These are phyloP conservation scores for Lutraria lutraria DNA, from an alignment of 2,888 invertebrate species.

Conservation along the genomic window DNA sequence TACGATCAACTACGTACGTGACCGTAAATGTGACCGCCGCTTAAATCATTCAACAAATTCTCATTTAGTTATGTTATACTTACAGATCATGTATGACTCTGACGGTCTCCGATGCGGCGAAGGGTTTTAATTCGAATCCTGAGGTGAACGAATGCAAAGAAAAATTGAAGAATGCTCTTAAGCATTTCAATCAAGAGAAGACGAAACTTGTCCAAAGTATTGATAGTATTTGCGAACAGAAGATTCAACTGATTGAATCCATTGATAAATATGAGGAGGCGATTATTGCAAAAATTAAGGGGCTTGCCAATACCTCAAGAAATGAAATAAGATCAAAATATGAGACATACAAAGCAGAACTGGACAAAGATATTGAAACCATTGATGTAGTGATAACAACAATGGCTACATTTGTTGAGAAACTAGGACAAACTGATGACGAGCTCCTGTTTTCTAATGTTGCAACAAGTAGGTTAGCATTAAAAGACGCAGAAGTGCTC, in stretches of 20 bases:
- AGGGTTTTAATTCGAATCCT: conserved; percentile 17
- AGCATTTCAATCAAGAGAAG: conserved; percentile 21
- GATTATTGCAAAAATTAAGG: conserved; percentile 21
- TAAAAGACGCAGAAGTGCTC: conserved; percentile 23
- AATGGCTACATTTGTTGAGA: not conserved
- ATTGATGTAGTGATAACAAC: conserved; percentile 14
- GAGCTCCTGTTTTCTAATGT: conserved; percentile 17
- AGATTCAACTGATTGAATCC: conserved; percentile 24
- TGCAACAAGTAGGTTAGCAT: conserved; percentile 10
- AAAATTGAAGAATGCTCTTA: not conserved
- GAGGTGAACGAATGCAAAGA: conserved; percentile 10
- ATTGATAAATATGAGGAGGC: conserved; percentile 32
- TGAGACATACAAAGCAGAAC: too few relatives aligned
- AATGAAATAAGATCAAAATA: too few relatives aligned
- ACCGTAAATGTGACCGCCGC: too few relatives aligned
- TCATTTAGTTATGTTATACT: too few relatives aligned
- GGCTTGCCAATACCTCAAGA: conserved; percentile 22
- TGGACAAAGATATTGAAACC: too few relatives aligned
- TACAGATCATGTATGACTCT: conserved; percentile 1
- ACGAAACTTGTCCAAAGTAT: not conserved
- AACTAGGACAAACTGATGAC: conserved; percentile 14
- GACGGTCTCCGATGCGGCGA: not conserved
- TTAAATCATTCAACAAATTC: too few relatives aligned
- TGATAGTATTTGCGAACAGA: too few relatives aligned
- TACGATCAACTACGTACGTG: too few relatives aligned